Conservation (phyloP, 2,888 invertebrate species). For the Mamestra brassicae region DNA sequence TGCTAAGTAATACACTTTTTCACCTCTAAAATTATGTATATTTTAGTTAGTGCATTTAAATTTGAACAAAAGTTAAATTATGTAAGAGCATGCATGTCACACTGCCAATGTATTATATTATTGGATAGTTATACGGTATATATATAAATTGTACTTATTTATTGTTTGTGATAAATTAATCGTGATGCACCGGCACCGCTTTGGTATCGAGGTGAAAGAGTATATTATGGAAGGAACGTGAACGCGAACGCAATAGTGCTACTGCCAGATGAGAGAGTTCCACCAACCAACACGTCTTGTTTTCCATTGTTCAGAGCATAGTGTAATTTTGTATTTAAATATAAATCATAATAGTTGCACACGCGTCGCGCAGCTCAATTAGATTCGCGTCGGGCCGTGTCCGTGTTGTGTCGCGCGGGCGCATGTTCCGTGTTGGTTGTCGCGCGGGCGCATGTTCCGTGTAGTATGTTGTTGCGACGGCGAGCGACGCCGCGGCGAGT, state of each 20-base stretch:
- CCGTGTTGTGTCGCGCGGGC: conserved; percentile 21
- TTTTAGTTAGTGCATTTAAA: conserved; percentile 84
- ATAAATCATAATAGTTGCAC: conserved; percentile 63
- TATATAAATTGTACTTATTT: conserved; percentile 84
- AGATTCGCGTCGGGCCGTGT: conserved; percentile 54
- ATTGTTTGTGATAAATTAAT: conserved; percentile 78
- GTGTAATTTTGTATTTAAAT: conserved; percentile 72
- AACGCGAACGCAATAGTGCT: conserved; percentile 67
- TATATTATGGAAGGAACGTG: conserved; percentile 66
- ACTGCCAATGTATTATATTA: conserved; percentile 84
- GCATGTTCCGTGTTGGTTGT: conserved; percentile 35
- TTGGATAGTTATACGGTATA: conserved; percentile 75
- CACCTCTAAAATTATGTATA: conserved; percentile 76
- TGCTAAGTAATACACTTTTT: conserved; percentile 77
- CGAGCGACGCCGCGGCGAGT: conserved; percentile 57
- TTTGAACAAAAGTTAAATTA: conserved; percentile 82
- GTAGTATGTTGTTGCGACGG: conserved; percentile 51
- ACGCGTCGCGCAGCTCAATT: conserved; percentile 68
- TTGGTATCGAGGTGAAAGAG: conserved; percentile 72
- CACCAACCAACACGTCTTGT: conserved; percentile 69
- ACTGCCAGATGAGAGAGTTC: conserved; percentile 74
- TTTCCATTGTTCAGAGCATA: conserved; percentile 75
- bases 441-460: too few species aligned
- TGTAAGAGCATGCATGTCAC: conserved; percentile 80
- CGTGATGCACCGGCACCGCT: conserved; percentile 62